phyloP scores from a whole-genome alignment of 2,113 vertebrate genomes.

The Tauraco erythrolophus region DNA sequence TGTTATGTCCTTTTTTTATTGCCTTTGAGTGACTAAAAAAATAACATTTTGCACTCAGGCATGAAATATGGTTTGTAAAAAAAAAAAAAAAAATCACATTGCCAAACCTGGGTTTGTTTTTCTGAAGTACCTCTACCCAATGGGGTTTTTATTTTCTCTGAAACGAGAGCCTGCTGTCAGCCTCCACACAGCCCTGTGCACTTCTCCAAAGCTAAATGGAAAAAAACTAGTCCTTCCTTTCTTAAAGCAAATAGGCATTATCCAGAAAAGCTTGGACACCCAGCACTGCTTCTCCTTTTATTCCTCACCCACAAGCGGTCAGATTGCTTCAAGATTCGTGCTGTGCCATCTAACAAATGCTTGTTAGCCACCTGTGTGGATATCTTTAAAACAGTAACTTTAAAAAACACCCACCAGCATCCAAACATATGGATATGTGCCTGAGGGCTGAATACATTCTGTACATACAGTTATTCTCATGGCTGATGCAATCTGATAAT shows the following conservation, averaged over 20 bases:
- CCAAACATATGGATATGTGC: conserved; percentile 55
- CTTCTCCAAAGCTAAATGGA: background rate
- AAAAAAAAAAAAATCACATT: background rate
- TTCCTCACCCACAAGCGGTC: background rate
- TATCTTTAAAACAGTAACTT: conserved; percentile 61
- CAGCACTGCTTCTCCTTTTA: background rate
- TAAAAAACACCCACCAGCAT: conserved; percentile 63
- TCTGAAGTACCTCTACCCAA: background rate
- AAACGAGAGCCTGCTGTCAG: background rate
- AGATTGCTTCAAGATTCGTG: conserved; percentile 1
- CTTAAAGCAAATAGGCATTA: background rate
- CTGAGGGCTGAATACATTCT: conserved; percentile 48
- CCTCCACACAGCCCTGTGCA: background rate
- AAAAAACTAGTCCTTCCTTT: background rate
- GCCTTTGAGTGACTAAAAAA: background rate
- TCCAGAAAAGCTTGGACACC: background rate
- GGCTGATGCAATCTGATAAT: conserved; percentile 1
- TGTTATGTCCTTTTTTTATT: background rate
- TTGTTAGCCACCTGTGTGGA: conserved; percentile 50
- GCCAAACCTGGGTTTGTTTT: background rate
- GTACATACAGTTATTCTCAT: conserved; percentile 5
- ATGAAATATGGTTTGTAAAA: background rate
- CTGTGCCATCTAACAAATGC: conserved; percentile 41
- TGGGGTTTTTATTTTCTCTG: conserved; percentile 5
- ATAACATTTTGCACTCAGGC: background rate